Percentiles rank a stretch among this genome's conserved stretches.
phyloP scores from a whole-genome alignment of 2,797 vertebrate species.

The Percopsis omiscomaycus region DNA sequence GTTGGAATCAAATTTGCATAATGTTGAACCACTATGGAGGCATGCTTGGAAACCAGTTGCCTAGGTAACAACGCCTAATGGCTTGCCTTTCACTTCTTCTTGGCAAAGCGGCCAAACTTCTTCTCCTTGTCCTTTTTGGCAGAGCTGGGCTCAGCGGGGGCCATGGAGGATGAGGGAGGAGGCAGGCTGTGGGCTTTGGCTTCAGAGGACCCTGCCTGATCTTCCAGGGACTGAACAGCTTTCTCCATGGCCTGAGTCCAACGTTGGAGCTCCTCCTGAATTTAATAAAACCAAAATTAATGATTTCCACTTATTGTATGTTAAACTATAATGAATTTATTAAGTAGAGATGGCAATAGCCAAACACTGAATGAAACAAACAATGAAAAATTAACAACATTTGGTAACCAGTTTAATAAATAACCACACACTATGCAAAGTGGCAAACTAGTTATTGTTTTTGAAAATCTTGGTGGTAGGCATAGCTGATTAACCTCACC shows the following conservation, averaged over 20 bases:
- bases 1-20: no score
- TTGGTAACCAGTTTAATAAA: no score
- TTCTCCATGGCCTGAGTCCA: slow-evolving; percentile 86
- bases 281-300: slow-evolving; percentile 29
- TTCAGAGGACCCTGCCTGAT: slow-evolving; percentile 71
- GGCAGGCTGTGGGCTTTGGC: slow-evolving; percentile 86
- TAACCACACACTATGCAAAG: no score
- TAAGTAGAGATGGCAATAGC: no score
- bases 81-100: slow-evolving; percentile 86
- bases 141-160: slow-evolving; percentile 70
- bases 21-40: no score
- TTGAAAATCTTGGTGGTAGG: not conserved
- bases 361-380: no score
- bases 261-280: slow-evolving; percentile 89
- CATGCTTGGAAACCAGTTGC: slow-evolving; percentile 42
- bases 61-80: slow-evolving; percentile 31
- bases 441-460: no score
- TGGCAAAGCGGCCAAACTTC: slow-evolving; percentile 91
- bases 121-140: slow-evolving; percentile 93
- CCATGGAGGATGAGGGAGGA: slow-evolving; percentile 72
- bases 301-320: slow-evolving; percentile 18
- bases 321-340: no score
- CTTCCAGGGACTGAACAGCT: slow-evolving; percentile 77
- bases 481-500: slow-evolving; percentile 73
- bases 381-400: no score